phyloP scores from a whole-genome alignment of 2,113 vertebrate species.

The Semicossyphus pulcher region DNA sequence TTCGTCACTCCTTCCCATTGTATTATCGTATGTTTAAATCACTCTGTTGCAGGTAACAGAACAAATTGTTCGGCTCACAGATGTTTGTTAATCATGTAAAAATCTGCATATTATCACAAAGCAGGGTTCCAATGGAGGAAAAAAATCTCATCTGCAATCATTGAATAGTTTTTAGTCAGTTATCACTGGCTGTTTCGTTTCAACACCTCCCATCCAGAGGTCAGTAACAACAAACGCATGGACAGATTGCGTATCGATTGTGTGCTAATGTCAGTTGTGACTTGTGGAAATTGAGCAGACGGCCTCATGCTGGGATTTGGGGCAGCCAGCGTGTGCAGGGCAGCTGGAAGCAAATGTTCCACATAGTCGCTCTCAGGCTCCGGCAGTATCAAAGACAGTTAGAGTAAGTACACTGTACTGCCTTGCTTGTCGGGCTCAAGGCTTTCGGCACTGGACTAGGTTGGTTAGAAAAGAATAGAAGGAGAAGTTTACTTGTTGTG shows the following conservation, averaged over 20 bases:
- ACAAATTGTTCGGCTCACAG: no score
- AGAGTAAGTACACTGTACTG: no score
- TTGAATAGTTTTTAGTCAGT: not conserved
- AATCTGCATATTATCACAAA: no score
- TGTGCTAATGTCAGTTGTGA: not conserved
- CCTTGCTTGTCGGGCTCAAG: no score
- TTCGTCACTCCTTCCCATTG: no score
- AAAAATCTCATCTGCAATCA: no score
- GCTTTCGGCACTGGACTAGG: conserved; percentile 2
- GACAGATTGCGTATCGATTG: not conserved
- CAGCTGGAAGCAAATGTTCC: not conserved
- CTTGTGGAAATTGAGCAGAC: not conserved
- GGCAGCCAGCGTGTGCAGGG: not conserved
- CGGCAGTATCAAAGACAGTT: no score
- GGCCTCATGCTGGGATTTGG: not conserved
- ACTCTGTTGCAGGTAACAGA: no score
- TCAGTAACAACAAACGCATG: not conserved
- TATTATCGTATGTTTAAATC: no score
- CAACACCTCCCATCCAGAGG: not conserved
- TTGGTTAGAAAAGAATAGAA: not conserved
- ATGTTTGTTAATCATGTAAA: no score
- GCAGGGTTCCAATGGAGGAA: not conserved
- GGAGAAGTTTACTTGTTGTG: no score
- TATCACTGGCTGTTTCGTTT: not conserved
- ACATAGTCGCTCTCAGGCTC: no score